Base-by-base conservation (phyloP, 2,888 invertebrate genomes). In the Anticlea derivata region DNA sequence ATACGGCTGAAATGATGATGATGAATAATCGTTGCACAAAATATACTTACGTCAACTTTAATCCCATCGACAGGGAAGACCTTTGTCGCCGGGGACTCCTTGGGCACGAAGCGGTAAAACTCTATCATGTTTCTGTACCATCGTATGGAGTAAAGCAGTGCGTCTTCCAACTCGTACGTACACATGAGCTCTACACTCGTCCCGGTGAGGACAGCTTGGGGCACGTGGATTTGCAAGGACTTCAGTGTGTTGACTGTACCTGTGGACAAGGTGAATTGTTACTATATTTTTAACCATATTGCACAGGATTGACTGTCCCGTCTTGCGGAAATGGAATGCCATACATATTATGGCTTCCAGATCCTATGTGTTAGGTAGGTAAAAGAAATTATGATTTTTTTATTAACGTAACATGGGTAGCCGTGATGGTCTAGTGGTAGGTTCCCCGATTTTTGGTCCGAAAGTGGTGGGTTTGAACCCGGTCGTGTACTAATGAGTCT, bases 51-150 rank as follows among this genome's bases (percentile, higher is more conserved):
- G 76, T 96, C 95, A 38, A 96, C 94, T 78, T 93, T 93, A 40
- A 95, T 93, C 61, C 94, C 94, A 11, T 93, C 92, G 31, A 94
- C 91, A 0, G 93, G 91, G 71, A 95, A 95, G 26, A 93, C 94
- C 63, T 93, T 92, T 0, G 94, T 94, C 0, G 95, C 93, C 0
- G 95, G 95, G 2, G 92, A 92, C 65, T 95, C 95, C 64, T 94
- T 95, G 2, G 95, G 95, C 49, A 94, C 93, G 70, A 91, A 96
- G 63, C 95, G 91, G 79, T 95, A 96, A 86, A 96, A 95, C 80
- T 96, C 95, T 47, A 93, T 92, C 76, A 93, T 93, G 52, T 94
- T 94, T 51, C 93, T 87, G 79, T 95, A 95, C 95, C 95, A 96
- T 77, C 95, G 93, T 72, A 95, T 94, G 26, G 95, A 93, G 84